Evolutionary conservation across 2,113 vertebrate species (phyloP).

Genomic region (Lipophrys pholis): DNA sequence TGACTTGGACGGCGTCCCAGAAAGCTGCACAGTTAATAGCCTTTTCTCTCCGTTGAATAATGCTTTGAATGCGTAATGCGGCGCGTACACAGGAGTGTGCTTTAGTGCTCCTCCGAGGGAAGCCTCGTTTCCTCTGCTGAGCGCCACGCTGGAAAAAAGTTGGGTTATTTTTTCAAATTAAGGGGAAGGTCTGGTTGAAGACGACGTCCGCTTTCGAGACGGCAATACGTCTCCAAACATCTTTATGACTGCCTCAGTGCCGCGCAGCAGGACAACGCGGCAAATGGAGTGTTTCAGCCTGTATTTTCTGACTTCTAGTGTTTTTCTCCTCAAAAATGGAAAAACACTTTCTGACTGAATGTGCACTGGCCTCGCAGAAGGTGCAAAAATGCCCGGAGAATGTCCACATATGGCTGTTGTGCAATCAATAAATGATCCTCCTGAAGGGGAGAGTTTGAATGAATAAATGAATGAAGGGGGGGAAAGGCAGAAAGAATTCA

Average conservation of each 20-base stretch:
- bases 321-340: constrained; percentile 2
- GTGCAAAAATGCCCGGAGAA: constrained; percentile 70
- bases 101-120: constrained; percentile 74
- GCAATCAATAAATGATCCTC: constrained; percentile 77
- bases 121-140: constrained; percentile 70
- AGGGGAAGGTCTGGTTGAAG: constrained; percentile 33
- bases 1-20: constrained; percentile 77
- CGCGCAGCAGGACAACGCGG: constrained; percentile 12
- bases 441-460: constrained; percentile 55
- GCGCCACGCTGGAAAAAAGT: constrained; percentile 59
- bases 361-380: constrained; percentile 48
- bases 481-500: neutral
- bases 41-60: constrained; percentile 80
- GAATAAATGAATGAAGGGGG: constrained; percentile 44
- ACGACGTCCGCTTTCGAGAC: constrained; percentile 25
- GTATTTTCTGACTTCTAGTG: constrained; percentile 28
- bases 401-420: constrained; percentile 58
- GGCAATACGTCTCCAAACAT: constrained; percentile 40
- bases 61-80: constrained; percentile 81
- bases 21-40: constrained; percentile 79
- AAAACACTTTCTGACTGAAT: constrained; percentile 12
- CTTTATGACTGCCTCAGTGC: constrained; percentile 19
- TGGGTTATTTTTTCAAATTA: constrained; percentile 67
- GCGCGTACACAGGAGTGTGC: constrained; percentile 68
- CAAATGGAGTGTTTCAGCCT: constrained; percentile 10